phyloP scores from a whole-genome alignment of 2,113 vertebrate species.

The Leucosticte australis region DNA sequence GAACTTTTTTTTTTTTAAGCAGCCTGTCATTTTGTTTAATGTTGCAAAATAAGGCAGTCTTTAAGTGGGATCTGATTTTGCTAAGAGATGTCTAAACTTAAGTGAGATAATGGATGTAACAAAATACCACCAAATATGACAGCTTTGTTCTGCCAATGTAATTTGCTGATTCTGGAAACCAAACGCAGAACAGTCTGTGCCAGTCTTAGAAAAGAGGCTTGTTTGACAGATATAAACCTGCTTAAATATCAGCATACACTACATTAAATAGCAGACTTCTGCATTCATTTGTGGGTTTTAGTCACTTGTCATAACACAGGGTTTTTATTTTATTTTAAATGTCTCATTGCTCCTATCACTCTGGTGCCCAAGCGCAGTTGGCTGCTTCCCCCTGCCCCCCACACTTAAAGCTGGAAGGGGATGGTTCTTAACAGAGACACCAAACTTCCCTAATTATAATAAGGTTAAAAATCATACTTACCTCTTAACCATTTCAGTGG shows the following conservation, averaged over 20 bases:
- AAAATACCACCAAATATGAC: slow-evolving; percentile 74
- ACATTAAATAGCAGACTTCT: slow-evolving; percentile 51
- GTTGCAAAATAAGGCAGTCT: slow-evolving; percentile 75
- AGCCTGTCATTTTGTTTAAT: slow-evolving; percentile 77
- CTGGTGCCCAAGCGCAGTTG: slow-evolving; percentile 4
- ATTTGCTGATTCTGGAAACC: slow-evolving; percentile 73
- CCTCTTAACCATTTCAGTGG: background rate
- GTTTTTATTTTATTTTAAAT: slow-evolving; percentile 38
- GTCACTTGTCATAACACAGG: slow-evolving; percentile 37
- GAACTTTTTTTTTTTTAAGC: slow-evolving; percentile 60
- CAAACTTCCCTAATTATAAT: background rate
- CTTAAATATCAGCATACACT: slow-evolving; percentile 49
- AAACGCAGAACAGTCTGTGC: slow-evolving; percentile 65
- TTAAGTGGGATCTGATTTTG: slow-evolving; percentile 75
- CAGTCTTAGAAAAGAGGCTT: slow-evolving; percentile 59
- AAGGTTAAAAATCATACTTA: background rate
- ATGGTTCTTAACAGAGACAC: background rate
- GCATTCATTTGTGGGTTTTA: slow-evolving; percentile 40
- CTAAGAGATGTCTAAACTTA: slow-evolving; percentile 76
- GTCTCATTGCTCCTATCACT: slow-evolving; percentile 39
- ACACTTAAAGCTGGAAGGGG: background rate
- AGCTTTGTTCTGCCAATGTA: slow-evolving; percentile 74
- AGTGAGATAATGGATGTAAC: slow-evolving; percentile 78
- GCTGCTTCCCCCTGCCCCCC: background rate
- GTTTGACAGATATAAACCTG: slow-evolving; percentile 64